phyloP scores from a whole-genome alignment of 2,113 vertebrate genomes.

The Tiliqua scincoides region DNA sequence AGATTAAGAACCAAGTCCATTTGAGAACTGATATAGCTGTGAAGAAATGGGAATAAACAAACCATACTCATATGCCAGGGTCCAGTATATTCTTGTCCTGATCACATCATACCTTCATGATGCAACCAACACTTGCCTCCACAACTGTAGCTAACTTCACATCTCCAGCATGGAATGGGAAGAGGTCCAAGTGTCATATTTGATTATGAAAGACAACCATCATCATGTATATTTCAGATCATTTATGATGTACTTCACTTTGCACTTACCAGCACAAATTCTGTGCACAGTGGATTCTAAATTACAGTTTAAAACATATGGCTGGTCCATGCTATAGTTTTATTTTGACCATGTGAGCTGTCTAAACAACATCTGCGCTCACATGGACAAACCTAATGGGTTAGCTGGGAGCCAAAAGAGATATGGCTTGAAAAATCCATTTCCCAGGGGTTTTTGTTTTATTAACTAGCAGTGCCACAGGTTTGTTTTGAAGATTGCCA shows the following conservation, averaged over 20 bases:
- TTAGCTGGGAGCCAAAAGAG: not conserved
- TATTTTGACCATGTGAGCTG: not conserved
- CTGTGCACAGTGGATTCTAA: not conserved
- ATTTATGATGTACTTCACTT: slow-evolving; percentile 28
- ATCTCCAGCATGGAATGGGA: not conserved
- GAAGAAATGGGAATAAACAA: too few relatives aligned
- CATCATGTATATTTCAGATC: slow-evolving; percentile 20
- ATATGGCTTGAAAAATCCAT: not conserved
- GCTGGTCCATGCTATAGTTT: not conserved
- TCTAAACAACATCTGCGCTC: not conserved
- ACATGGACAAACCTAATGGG: not conserved
- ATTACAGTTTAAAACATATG: not conserved
- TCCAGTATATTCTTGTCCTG: not conserved
- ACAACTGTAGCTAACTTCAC: not conserved
- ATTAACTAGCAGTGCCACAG: not conserved
- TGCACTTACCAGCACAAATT: not conserved
- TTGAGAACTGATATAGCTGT: not conserved
- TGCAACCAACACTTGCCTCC: not conserved
- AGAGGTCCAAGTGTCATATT: not conserved
- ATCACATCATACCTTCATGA: too few relatives aligned
- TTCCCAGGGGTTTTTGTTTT: not conserved
- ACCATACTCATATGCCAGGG: not conserved
- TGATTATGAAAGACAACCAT: slow-evolving; percentile 19
- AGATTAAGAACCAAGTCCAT: not conserved
- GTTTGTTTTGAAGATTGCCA: not conserved